Conservation (phyloP, 1,140 invertebrate genomes). For the Drosophila persimilis region DNA sequence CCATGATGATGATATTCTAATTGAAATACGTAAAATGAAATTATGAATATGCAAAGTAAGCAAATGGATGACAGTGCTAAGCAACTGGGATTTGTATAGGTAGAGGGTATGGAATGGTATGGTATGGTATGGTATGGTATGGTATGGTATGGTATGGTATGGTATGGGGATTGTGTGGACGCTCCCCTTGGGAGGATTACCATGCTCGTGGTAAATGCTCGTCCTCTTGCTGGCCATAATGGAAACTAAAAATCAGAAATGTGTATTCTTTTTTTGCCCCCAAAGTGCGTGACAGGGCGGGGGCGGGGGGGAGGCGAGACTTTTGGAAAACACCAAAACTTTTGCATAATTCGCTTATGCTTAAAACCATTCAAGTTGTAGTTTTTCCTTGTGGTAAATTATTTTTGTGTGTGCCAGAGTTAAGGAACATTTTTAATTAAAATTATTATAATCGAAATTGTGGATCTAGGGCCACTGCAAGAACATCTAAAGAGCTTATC, state of each 20-base stretch:
- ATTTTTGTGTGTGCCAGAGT: slow-evolving; percentile 12
- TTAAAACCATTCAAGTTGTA: slow-evolving; percentile 76
- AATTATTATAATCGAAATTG: slow-evolving; percentile 75
- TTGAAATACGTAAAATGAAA: slow-evolving; percentile 82
- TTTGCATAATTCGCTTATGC: slow-evolving; percentile 80
- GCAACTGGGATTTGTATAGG: slow-evolving; percentile 50
- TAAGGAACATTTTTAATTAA: slow-evolving; percentile 73
- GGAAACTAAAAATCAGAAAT: slow-evolving; percentile 79
- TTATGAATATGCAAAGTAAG: slow-evolving; percentile 82
- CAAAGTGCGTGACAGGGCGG: slow-evolving; percentile 38
- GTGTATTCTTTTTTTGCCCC: neutral
- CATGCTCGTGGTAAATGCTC: slow-evolving; percentile 60
- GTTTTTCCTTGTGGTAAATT: slow-evolving; percentile 39
- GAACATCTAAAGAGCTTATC: slow-evolving; percentile 24
- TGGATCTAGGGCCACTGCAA: slow-evolving; percentile 33
- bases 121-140: no score
- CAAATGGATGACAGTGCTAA: slow-evolving; percentile 81
- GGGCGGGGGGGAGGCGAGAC: neutral
- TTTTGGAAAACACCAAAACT: slow-evolving; percentile 71
- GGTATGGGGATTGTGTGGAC: neutral
- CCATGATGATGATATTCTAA: slow-evolving; percentile 79
- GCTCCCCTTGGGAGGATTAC: slow-evolving; percentile 6
- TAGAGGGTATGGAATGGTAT: no score
- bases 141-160: no score
- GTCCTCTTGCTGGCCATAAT: slow-evolving; percentile 48